These are phyloP conservation scores for Cyclophora albipunctata DNA, from an alignment of 2,888 invertebrate genomes.

Conservation along the genomic window DNA sequence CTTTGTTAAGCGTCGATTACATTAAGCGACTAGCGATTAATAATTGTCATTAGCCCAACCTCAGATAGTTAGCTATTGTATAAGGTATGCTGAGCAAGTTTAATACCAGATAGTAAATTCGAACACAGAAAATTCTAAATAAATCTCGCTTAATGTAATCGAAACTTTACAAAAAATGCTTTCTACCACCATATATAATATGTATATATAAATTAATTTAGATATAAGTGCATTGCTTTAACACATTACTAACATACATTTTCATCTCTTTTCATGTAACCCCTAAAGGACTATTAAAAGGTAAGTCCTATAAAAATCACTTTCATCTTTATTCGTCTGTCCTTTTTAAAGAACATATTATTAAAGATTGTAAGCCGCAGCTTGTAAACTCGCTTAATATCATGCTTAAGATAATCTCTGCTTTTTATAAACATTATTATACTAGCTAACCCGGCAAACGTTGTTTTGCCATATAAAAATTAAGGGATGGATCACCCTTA, in stretches of 20 bases:
- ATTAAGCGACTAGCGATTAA: too few relatives aligned
- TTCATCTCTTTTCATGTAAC: slow-evolving; percentile 46
- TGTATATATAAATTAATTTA: background rate
- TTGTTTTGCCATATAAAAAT: too few relatives aligned
- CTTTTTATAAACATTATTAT: too few relatives aligned
- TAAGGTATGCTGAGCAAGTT: too few relatives aligned
- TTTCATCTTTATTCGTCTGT: background rate
- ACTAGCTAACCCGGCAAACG: too few relatives aligned
- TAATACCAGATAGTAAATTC: too few relatives aligned
- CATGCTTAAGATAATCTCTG: too few relatives aligned
- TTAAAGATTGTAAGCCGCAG: background rate
- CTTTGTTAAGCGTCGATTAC: too few relatives aligned
- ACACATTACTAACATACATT: slow-evolving; percentile 23
- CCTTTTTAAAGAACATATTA: background rate
- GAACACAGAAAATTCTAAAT: too few relatives aligned
- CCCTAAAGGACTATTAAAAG: slow-evolving; percentile 39
- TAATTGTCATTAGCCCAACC: too few relatives aligned
- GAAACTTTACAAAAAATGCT: background rate
- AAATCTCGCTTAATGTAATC: background rate
- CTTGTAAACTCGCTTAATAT: background rate
- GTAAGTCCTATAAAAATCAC: slow-evolving; percentile 26
- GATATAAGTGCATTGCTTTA: slow-evolving; percentile 10
- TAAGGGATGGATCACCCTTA: too few relatives aligned
- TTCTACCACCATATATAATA: background rate
- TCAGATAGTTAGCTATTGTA: too few relatives aligned